phyloP scores from a whole-genome alignment of 2,888 invertebrate genomes.

The Megamerina dolium region DNA sequence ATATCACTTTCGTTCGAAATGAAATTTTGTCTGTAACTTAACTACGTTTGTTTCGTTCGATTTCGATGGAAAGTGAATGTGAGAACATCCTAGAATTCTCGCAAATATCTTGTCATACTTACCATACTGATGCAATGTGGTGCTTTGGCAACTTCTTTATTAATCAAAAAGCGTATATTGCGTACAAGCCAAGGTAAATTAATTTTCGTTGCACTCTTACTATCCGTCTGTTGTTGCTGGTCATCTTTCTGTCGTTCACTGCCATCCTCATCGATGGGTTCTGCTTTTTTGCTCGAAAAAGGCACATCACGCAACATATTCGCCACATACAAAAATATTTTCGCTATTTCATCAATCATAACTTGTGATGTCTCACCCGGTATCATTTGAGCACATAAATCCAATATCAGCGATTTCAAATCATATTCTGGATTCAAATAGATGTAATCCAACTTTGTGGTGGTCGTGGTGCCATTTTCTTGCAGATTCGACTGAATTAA shows the following conservation, averaged over 20 bases:
- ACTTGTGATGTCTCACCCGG: slow-evolving; percentile 62
- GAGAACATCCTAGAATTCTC: not conserved
- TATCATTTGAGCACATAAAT: slow-evolving; percentile 69
- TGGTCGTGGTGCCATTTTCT: slow-evolving; percentile 10
- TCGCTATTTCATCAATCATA: slow-evolving; percentile 65
- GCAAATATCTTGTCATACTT: slow-evolving; percentile 49
- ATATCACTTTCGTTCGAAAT: not conserved
- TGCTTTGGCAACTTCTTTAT: slow-evolving; percentile 70
- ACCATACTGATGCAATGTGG: slow-evolving; percentile 66
- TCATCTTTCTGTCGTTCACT: slow-evolving; percentile 32
- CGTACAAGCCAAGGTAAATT: slow-evolving; percentile 70
- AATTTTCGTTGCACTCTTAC: slow-evolving; percentile 47
- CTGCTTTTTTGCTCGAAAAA: slow-evolving; percentile 32
- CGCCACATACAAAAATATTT: slow-evolving; percentile 63
- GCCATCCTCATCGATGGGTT: slow-evolving; percentile 26
- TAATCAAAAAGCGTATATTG: slow-evolving; percentile 68
- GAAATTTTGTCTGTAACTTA: too few relatives aligned
- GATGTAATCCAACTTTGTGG: slow-evolving; percentile 53
- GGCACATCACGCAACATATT: slow-evolving; percentile 59
- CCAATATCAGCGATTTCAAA: slow-evolving; percentile 63
- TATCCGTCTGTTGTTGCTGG: slow-evolving; percentile 26
- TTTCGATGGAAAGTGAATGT: too few relatives aligned
- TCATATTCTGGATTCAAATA: slow-evolving; percentile 58
- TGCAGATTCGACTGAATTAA: slow-evolving; percentile 27
- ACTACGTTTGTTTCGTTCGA: too few relatives aligned